phyloP scores from a whole-genome alignment of 2,797 vertebrate genomes.

The Sebastes steindachneri region DNA sequence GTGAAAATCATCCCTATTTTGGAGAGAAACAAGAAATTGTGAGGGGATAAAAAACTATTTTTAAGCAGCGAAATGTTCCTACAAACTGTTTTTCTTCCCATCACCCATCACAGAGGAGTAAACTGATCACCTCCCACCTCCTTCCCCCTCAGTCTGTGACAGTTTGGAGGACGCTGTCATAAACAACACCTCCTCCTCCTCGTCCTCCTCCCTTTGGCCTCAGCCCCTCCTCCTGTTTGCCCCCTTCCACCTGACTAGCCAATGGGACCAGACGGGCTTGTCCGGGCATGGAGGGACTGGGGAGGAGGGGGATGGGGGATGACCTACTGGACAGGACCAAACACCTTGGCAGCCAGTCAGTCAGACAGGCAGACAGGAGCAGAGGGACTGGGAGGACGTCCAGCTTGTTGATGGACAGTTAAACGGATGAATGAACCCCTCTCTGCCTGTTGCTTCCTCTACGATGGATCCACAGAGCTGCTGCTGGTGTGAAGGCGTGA shows the following conservation, averaged over 20 bases:
- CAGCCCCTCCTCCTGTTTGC: conserved; percentile 55
- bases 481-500: conserved; percentile 1
- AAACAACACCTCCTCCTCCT: conserved; percentile 15
- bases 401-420: background rate
- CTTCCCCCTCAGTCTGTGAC: background rate
- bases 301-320: conserved; percentile 25
- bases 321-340: conserved; percentile 50
- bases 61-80: background rate
- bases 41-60: background rate
- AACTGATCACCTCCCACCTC: background rate
- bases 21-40: background rate
- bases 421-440: background rate
- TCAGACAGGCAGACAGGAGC: conserved; percentile 10
- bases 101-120: background rate
- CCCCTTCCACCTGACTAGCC: conserved; percentile 71
- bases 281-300: conserved; percentile 46
- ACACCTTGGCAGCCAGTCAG: conserved; percentile 26
- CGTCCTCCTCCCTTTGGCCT: conserved; percentile 9
- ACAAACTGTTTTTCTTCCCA: background rate
- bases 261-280: conserved; percentile 66
- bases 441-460: background rate
- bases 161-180: conserved; percentile 41
- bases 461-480: conserved; percentile 1
- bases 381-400: background rate
- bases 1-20: background rate